Evolutionary conservation across 2,888 invertebrate species (phyloP), one percentile per base, ranked within the genome.

Genomic region (Plusia festucae): DNA sequence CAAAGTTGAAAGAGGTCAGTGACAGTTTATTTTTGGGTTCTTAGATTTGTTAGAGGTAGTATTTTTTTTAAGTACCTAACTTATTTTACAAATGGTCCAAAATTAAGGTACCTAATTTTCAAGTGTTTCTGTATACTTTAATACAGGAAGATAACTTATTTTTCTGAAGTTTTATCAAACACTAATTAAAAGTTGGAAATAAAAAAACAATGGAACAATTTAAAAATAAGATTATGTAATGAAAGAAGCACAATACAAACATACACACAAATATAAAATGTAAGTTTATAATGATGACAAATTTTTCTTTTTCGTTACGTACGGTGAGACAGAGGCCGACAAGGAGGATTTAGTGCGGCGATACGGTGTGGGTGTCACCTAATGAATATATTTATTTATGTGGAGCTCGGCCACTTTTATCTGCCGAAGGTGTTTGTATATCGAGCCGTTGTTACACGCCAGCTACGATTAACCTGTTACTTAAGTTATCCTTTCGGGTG

Each of bases 311-410:
- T 84, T 86, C 83, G 84, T 90, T 85, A 82, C 86, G 85, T 86
- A 84, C 87, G 84, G 85, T 81, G 78, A 85, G 91, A 91, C 92
- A 89, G 91, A 86, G 91, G 90, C 89, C 91, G 92, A 91, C 91
- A 87, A 86, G 86, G 87, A 91, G 93, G 93, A 94, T 95, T 95
- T 95, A 95, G 90, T 92, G 90, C 86, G 88, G 85, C 88, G 93
- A 94, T 93, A 93, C 76, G 84, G 91, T 90, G 94, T 94, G 93
- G 95, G 94, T 93, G 95, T 94, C 91, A 88, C 91, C 92, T 94
- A 95, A 94, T 95, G 94, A 95, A 94, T 94, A 93, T 93, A 94
- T 93, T 93, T 94, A 94, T 94, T 94, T 94, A 90, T 90, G 89
- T 89, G 89, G 82, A 84, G 68, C 79, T 40, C 75, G 78, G 88